phyloP scores from a whole-genome alignment of 2,797 vertebrate genomes.

The Botia kubotai region DNA sequence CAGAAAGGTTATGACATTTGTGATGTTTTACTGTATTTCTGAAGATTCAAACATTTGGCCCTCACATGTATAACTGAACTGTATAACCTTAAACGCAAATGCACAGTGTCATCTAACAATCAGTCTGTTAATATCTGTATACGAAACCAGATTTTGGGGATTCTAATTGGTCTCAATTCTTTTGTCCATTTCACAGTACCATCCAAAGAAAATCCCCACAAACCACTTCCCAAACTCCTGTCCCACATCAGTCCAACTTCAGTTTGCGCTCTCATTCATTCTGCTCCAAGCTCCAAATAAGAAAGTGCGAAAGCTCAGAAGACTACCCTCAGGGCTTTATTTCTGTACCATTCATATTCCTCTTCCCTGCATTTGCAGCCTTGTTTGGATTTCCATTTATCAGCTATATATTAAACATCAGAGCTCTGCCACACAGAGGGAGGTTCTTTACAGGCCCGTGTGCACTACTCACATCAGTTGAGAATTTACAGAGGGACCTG shows the following conservation, averaged over 20 bases:
- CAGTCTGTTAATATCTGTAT: not conserved
- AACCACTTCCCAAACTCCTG: not conserved
- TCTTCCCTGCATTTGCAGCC: slow-evolving; percentile 11
- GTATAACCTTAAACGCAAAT: not conserved
- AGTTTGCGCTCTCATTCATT: slow-evolving; percentile 59
- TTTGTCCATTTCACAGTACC: not conserved
- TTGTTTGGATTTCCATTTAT: slow-evolving; percentile 43
- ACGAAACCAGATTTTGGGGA: not conserved
- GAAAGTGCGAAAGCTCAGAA: slow-evolving; percentile 32
- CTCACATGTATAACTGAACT: not conserved
- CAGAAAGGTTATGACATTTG: too few relatives aligned
- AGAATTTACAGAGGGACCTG: slow-evolving; percentile 25
- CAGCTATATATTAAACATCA: slow-evolving; percentile 52
- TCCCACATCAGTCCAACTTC: slow-evolving; percentile 41
- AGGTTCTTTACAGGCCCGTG: not conserved
- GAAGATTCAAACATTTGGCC: slow-evolving; percentile 15
- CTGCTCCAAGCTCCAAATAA: slow-evolving; percentile 47
- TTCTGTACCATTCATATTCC: slow-evolving; percentile 18
- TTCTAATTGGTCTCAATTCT: not conserved
- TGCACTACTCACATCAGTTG: slow-evolving; percentile 14
- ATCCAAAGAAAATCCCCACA: not conserved
- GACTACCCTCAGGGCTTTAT: slow-evolving; percentile 49
- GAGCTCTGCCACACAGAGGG: not conserved
- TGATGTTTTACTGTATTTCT: slow-evolving; percentile 45
- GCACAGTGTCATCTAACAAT: too few relatives aligned